Conservation (phyloP, 2,113 vertebrate species). For the Azemiops feae region DNA sequence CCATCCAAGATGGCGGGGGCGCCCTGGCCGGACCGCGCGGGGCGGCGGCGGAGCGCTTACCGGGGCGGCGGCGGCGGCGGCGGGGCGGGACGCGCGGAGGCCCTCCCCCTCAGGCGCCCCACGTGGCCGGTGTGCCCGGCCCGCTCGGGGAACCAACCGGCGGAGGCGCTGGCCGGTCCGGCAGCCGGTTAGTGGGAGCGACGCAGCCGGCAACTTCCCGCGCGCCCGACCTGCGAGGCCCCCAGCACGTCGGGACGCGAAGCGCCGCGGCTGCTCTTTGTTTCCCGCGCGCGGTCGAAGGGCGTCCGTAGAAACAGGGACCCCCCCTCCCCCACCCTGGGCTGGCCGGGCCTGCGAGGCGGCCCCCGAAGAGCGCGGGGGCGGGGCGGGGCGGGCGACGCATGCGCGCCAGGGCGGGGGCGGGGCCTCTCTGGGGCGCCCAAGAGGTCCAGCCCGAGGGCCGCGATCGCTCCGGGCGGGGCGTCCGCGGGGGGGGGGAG, state of each 20-base stretch:
- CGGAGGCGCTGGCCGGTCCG: neutral
- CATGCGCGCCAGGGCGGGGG: neutral
- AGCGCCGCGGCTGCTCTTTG: neutral
- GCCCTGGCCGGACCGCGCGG: neutral
- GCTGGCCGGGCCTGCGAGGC: neutral
- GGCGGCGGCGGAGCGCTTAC: neutral
- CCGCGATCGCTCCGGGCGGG: neutral
- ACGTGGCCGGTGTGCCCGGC: neutral
- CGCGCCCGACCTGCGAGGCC: neutral
- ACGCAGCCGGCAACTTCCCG: neutral
- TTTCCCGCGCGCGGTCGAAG: neutral
- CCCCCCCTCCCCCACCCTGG: no score
- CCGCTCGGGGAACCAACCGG: no score
- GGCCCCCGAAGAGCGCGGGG: neutral
- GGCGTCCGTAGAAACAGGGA: neutral
- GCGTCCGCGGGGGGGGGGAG: neutral
- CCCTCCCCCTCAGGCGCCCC: neutral
- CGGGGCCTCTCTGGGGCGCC: neutral
- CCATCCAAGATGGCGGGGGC: neutral
- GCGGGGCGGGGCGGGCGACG: neutral
- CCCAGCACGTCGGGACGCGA: neutral
- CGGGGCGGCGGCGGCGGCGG: neutral
- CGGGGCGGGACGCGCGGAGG: neutral
- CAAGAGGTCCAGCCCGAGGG: neutral
- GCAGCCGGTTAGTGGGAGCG: neutral